Conservation (phyloP, 2,888 invertebrate genomes). For the Therioaphis trifolii region DNA sequence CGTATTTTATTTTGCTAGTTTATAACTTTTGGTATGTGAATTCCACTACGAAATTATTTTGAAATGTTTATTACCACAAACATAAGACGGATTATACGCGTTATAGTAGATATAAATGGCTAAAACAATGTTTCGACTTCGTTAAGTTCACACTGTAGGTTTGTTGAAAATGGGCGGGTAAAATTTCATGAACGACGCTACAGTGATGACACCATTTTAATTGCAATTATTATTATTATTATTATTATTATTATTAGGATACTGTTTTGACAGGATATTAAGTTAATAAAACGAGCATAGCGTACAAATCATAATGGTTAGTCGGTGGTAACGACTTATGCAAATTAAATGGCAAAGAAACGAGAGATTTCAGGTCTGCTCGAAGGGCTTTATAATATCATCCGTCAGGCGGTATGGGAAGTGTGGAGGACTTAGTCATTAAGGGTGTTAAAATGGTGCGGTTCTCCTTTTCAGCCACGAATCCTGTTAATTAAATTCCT, state of each 20-base stretch:
- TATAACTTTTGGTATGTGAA: too few species aligned
- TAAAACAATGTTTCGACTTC: not conserved
- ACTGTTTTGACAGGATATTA: conserved; percentile 55
- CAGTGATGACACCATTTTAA: conserved; percentile 37
- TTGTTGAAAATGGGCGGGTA: conserved; percentile 1
- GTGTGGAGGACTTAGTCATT: conserved; percentile 47
- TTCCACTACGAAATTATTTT: too few species aligned
- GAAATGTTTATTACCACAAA: too few species aligned
- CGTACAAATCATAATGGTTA: conserved; percentile 49
- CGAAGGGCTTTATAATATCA: conserved; percentile 58
- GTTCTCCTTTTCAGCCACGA: conserved; percentile 53
- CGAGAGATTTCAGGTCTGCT: conserved; percentile 48
- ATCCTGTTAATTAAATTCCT: conserved; percentile 62
- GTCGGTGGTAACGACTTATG: conserved; percentile 55
- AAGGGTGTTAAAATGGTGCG: conserved; percentile 57
- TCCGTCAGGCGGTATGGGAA: conserved; percentile 41
- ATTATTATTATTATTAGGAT: conserved; percentile 28
- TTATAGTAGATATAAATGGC: not conserved
- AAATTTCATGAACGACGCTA: not conserved
- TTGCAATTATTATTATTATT: conserved; percentile 41
- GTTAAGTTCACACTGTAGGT: not conserved
- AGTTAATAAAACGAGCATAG: conserved; percentile 53
- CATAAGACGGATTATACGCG: too few species aligned
- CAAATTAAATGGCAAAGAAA: conserved; percentile 61
- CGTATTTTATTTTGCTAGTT: not conserved